Evolutionary conservation across 2,113 vertebrate species (phyloP).

Genomic region (Corythoichthys intestinalis): DNA sequence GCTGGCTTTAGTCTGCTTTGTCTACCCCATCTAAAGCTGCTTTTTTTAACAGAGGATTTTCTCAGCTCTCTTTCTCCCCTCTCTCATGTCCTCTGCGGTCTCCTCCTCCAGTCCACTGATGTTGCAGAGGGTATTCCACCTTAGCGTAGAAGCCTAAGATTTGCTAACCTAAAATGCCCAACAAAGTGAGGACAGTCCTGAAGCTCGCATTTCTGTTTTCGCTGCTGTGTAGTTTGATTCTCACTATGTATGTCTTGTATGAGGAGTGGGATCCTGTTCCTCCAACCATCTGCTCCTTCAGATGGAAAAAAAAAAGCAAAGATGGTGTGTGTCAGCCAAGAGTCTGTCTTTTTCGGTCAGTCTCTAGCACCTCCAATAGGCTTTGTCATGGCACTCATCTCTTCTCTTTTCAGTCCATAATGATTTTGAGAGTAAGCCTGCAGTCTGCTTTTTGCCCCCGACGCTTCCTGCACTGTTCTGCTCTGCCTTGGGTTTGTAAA

Average conservation of each 20-base stretch:
- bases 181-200: conserved; percentile 61
- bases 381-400: conserved; percentile 60
- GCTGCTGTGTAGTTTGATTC: conserved; percentile 36
- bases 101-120: conserved; percentile 63
- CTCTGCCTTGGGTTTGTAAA: conserved; percentile 78
- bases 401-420: conserved; percentile 49
- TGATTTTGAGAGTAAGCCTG: conserved; percentile 42
- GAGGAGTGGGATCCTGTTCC: conserved; percentile 62
- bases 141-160: conserved; percentile 37
- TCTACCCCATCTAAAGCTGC: conserved; percentile 58
- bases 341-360: conserved; percentile 49
- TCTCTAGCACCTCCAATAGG: conserved; percentile 60
- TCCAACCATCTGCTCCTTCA: conserved; percentile 70
- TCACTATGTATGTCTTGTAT: conserved; percentile 36
- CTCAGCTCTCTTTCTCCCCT: conserved; percentile 58
- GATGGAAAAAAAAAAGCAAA: conserved; percentile 52
- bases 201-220: conserved; percentile 45
- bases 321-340: conserved; percentile 34
- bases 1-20: conserved; percentile 64
- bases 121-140: conserved; percentile 59
- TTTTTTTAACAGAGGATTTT: conserved; percentile 64
- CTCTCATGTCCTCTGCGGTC: conserved; percentile 51
- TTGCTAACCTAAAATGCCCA: conserved; percentile 52
- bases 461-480: conserved; percentile 28
- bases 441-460: conserved; percentile 35